Evolutionary conservation across 2,113 vertebrate species (phyloP), one percentile per base, ranked within the genome.

Genomic region (Saimiri boliviensis): DNA sequence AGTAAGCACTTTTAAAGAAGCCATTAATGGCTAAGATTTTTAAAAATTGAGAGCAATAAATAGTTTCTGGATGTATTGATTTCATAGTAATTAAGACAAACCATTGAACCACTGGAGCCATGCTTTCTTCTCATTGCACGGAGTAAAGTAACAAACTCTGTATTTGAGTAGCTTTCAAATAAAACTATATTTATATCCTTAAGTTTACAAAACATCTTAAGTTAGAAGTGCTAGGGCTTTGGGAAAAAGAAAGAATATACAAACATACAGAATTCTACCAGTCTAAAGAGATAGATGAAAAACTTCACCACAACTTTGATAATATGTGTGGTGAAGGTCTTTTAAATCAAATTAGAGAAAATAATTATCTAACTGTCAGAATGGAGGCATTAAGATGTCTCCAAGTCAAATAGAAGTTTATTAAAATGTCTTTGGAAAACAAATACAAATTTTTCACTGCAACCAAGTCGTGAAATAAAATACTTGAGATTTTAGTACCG

Each of bases 321-420:
- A 42, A 54, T 12, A 6, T 42, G 45, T 89, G 37, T 2, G 52
- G 19, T 54, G 49, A 74, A 86, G 68, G 77, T 27, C 12, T 32
- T 74, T 11, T 82, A 86, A 86, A 92, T 95, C 27, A 89, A 90
- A 94, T 79, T 82, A 66, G 17, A 89, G 16, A 77, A n/a, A 95
- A 89, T 37, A 66, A 77, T 96, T 21, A 82, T 73, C 63, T 77
- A 92, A 89, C 20, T 8, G 27, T 82, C 21, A 66, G 16, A 86
- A 56, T 91, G 58, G 32, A 95, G 37, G 37, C 10, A 86, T 27
- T 70, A 85, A 84, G 30, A 32, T 63, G 12, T 77, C 58, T 95
- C 58, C 77, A 66, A 85, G 52, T 11, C 73, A 96, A 74, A 32
- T 77, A 16, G 20, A 86, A 94, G 77, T 93, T 35, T 86, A 23